A percentile compares a stretch with the other conserved stretches of the same genome.
Evolutionary conservation across 2,888 invertebrate genomes (phyloP).

Genomic region (Cabera pusaria): DNA sequence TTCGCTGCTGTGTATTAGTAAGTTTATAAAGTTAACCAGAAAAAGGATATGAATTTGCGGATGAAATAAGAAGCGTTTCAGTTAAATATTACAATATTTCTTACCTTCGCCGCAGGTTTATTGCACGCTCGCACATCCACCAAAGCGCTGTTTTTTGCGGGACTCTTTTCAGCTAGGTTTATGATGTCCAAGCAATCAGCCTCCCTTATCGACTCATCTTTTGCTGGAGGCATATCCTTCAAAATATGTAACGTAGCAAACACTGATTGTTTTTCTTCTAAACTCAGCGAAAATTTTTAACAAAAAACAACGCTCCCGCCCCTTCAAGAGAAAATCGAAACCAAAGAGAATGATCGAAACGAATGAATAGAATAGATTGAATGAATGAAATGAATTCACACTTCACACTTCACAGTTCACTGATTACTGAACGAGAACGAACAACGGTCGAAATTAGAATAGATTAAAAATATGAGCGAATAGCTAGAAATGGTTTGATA

Average conservation of each 20-base stretch:
- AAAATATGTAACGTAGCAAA: slow-evolving; percentile 4
- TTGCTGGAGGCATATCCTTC: slow-evolving; percentile 79
- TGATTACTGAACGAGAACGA: no score
- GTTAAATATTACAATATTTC: slow-evolving; percentile 19
- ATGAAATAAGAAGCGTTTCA: no score
- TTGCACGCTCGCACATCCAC: slow-evolving; percentile 87
- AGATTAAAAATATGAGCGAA: no score
- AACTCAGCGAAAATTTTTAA: slow-evolving; percentile 18
- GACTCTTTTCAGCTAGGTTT: slow-evolving; percentile 75
- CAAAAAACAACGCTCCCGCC: slow-evolving; percentile 21
- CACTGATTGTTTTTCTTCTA: slow-evolving; percentile 1
- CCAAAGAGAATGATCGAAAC: slow-evolving; percentile 29
- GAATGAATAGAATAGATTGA: slow-evolving; percentile 28
- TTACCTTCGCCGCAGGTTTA: slow-evolving; percentile 87
- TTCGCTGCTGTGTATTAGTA: slow-evolving; percentile 9
- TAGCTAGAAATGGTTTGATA: no score
- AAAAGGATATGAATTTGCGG: slow-evolving; percentile 1
- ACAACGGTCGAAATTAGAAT: no score
- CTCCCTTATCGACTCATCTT: slow-evolving; percentile 76
- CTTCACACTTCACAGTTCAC: no score
- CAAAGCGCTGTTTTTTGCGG: slow-evolving; percentile 72
- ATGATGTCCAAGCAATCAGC: slow-evolving; percentile 74
- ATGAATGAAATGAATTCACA: slow-evolving; percentile 12
- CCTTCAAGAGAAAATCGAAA: slow-evolving; percentile 46
- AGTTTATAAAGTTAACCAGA: slow-evolving; percentile 1